Evolutionary conservation across 2,797 vertebrate species (phyloP).

Genomic region (Spheniscus humboldti): DNA sequence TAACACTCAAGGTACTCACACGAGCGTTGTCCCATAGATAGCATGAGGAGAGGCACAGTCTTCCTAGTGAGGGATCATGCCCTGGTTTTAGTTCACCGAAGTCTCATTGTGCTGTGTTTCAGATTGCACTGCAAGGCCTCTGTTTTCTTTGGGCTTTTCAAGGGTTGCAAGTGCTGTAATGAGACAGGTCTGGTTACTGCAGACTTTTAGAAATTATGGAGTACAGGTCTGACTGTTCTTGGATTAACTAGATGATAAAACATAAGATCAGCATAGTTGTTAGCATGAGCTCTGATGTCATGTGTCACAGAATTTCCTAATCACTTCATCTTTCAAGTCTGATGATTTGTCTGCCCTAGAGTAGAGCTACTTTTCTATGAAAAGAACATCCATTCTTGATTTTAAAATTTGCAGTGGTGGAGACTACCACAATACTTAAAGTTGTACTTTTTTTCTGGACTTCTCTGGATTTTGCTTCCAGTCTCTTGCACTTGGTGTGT

Average conservation of each 20-base stretch:
- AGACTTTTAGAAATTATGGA: background rate
- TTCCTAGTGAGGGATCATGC: background rate
- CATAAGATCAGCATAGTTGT: background rate
- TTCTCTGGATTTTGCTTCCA: background rate
- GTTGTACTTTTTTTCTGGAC: background rate
- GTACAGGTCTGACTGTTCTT: background rate
- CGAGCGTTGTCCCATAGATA: fast-evolving
- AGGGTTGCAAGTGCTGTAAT: background rate
- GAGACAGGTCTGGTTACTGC: background rate
- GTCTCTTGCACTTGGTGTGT: background rate
- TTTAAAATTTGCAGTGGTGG: background rate
- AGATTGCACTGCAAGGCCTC: background rate
- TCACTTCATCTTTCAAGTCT: background rate
- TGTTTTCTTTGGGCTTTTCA: background rate
- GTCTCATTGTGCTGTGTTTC: background rate
- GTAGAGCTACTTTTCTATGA: background rate
- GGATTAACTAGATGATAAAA: background rate
- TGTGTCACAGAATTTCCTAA: background rate
- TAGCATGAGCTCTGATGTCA: background rate
- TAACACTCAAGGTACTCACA: fast-evolving
- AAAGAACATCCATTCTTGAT: background rate
- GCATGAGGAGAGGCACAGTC: background rate
- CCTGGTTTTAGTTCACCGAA: background rate
- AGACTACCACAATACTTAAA: background rate
- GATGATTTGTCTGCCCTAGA: background rate